Evolutionary conservation across 1,140 invertebrate genomes (phyloP).

Genomic region (Euwallacea fornicatus): DNA sequence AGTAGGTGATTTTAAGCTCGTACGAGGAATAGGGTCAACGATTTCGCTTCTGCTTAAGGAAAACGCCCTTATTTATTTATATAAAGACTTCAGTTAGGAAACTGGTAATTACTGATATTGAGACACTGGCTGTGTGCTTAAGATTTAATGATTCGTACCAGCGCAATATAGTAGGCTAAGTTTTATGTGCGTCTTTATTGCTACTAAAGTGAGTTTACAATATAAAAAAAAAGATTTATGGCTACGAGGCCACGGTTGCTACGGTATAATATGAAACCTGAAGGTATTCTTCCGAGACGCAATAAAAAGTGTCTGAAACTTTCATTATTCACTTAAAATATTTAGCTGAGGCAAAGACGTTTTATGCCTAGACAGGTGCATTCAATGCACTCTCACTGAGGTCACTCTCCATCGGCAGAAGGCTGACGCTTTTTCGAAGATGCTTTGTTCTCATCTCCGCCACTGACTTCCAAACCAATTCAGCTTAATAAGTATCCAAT

Average conservation of each 20-base stretch:
- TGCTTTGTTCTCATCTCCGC: too few species aligned
- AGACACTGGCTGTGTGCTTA: background rate
- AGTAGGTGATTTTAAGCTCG: slow-evolving; percentile 21
- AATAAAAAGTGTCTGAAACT: too few species aligned
- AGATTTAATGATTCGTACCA: background rate
- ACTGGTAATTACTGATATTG: background rate
- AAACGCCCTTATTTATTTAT: background rate
- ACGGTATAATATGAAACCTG: too few species aligned
- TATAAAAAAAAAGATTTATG: background rate
- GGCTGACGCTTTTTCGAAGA: too few species aligned
- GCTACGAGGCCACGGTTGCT: background rate
- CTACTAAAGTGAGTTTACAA: background rate
- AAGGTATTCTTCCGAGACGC: too few species aligned
- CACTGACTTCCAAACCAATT: too few species aligned
- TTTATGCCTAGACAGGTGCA: too few species aligned
- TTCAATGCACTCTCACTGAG: too few species aligned
- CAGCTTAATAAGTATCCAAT: slow-evolving; percentile 10
- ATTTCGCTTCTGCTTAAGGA: background rate
- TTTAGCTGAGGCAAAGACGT: too few species aligned
- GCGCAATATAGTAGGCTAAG: background rate
- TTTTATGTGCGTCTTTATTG: slow-evolving; percentile 1
- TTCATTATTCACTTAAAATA: too few species aligned
- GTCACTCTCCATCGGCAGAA: too few species aligned
- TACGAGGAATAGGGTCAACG: slow-evolving; percentile 26
- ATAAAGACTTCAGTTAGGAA: background rate